A percentile compares a stretch with the other conserved stretches of the same genome.
Evolutionary conservation across 2,113 vertebrate species (phyloP).

Genomic region (Cercocebus atys): DNA sequence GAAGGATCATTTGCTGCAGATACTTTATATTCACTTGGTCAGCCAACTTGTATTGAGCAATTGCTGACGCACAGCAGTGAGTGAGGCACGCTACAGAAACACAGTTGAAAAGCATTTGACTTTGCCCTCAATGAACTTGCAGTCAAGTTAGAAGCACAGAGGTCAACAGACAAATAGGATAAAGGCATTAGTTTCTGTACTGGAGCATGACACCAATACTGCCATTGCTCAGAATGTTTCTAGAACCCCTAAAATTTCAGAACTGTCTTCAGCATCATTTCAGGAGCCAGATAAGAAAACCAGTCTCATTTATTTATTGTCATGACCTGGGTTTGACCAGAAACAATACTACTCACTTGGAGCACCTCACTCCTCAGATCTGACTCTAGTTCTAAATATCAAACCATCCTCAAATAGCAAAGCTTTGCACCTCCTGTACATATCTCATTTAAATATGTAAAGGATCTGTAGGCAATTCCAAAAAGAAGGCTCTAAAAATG

Average conservation of each 20-base stretch:
- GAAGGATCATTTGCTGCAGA: not conserved
- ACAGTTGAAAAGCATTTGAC: not conserved
- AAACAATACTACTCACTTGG: not conserved
- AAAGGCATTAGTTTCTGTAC: not conserved
- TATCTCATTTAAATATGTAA: not conserved
- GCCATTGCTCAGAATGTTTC: not conserved
- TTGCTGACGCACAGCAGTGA: not conserved
- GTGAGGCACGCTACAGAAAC: accelerated
- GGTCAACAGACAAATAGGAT: not conserved
- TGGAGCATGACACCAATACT: accelerated
- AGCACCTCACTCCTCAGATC: not conserved
- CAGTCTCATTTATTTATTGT: not conserved
- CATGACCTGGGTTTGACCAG: not conserved
- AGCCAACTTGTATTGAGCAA: not conserved
- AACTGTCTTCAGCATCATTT: not conserved
- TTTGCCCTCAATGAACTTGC: not conserved
- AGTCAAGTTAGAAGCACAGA: not conserved
- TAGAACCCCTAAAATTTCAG: too few species aligned
- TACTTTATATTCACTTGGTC: not conserved
- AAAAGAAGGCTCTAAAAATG: not conserved
- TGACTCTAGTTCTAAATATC: not conserved
- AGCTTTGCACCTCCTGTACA: not conserved
- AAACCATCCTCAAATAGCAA: not conserved
- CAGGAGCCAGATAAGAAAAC: not conserved
- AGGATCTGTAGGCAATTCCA: not conserved